Evolutionary conservation across 2,797 vertebrate genomes (phyloP), one percentile per base, ranked within the genome.

Genomic region (Taenioides sp.): DNA sequence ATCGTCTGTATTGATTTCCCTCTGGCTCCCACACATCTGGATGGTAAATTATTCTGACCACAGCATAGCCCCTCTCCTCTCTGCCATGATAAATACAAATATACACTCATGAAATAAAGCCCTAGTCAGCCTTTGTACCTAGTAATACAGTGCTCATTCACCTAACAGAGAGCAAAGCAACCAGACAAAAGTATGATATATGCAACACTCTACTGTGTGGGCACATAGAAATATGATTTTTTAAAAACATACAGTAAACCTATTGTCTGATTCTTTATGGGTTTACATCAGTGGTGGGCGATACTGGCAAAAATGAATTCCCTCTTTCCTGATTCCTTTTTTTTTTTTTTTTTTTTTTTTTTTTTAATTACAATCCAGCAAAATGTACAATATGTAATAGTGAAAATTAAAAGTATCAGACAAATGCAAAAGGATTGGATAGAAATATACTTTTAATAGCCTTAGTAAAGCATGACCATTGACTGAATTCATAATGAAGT

Each of bases 21-120:
- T 57, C 69, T 47, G 71, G 80, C 74, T 72, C 80, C 77, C 31
- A 55, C 78, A 86, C 86, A 88, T 88, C 80, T 88, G 86, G 78
- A 81, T 80, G 72, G 72, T 76, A 72, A 90, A 85, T 87, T 81
- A 87, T 89, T 87, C 76, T 80, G 73, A 84, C 75, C 49, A 0
- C 70, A 64, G 76, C 69, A 12, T 62, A 74, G 75, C 76, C 67
- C 68, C 71, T 67, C 67, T 70, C 70, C 63, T 58, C 68, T 70
- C 58, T 68, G 34, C n/a, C 57, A 34, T 75, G 75, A 63, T 73
- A 69, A 77, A 76, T 65, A 85, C 77, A 76, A 79, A 67, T 66
- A 71, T 52, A 49, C 58, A 40, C 31, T 40, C 27, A 40, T 25
- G 59, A 27, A 73, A 54, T 52, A 34, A 27, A 55, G 17, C 74